Conservation (phyloP, 2,113 vertebrate species). For the Sprattus sprattus region DNA sequence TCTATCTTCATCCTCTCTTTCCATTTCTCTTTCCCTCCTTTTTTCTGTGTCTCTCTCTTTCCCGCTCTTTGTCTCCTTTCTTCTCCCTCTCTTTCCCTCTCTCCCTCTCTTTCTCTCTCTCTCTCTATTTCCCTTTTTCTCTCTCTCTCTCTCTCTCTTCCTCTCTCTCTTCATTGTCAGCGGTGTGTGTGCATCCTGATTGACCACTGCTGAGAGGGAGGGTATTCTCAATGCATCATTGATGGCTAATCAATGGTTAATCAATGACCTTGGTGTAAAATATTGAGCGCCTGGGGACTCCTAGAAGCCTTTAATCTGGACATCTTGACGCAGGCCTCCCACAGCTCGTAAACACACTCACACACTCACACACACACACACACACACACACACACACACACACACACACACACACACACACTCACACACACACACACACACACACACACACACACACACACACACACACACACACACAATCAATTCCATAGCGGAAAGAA, state of each 20-base stretch:
- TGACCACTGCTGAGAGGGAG: slow-evolving; percentile 43
- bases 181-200: slow-evolving; percentile 45
- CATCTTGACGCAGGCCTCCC: slow-evolving; percentile 26
- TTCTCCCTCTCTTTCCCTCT: not conserved
- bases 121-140: not conserved
- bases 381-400: not conserved
- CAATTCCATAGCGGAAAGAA: too few species aligned
- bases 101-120: not conserved
- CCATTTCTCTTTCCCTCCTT: not conserved
- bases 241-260: slow-evolving; percentile 57
- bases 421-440: not conserved
- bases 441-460: too few species aligned
- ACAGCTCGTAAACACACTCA: slow-evolving; percentile 21
- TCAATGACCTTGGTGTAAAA: slow-evolving; percentile 52
- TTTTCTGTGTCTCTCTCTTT: not conserved
- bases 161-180: slow-evolving; percentile 52
- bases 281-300: slow-evolving; percentile 44
- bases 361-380: slow-evolving; percentile 27
- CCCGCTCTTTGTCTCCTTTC: not conserved
- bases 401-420: not conserved
- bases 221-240: slow-evolving; percentile 51
- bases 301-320: slow-evolving; percentile 45
- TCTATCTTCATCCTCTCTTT: not conserved
- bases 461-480: not conserved
- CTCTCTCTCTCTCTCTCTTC: slow-evolving; percentile 2